A percentile compares a stretch with the other conserved stretches of the same genome.
These are phyloP conservation scores for Notothenia rossii DNA, from an alignment of 2,113 vertebrate genomes.

Conservation along the genomic window DNA sequence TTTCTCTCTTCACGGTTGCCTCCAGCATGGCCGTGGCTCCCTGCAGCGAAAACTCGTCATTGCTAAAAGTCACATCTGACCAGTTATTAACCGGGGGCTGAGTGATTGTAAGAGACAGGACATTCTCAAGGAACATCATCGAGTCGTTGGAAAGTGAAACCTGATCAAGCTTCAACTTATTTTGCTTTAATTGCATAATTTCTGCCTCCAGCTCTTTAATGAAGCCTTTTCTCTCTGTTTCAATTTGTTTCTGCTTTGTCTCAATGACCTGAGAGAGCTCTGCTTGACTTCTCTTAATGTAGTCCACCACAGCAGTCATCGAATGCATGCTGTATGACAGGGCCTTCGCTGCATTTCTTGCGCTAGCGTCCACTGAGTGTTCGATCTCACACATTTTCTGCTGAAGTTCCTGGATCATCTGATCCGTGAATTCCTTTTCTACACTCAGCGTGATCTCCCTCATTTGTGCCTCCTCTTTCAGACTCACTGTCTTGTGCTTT, in stretches of 20 bases:
- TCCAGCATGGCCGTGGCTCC: constrained; percentile 24
- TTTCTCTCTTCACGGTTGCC: constrained; percentile 39
- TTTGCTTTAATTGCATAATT: constrained; percentile 50
- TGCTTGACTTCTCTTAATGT: constrained; percentile 53
- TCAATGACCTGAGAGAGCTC: constrained; percentile 50
- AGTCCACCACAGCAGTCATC: constrained; percentile 42
- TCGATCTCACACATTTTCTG: constrained; percentile 48
- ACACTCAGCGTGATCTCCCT: constrained; percentile 8
- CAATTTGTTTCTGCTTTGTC: constrained; percentile 26
- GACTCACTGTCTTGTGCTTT: constrained; percentile 25
- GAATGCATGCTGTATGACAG: constrained; percentile 14
- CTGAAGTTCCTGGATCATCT: constrained; percentile 35
- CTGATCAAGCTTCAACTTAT: constrained; percentile 31
- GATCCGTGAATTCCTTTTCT: not conserved
- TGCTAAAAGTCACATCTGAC: constrained; percentile 23
- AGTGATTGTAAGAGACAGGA: not conserved
- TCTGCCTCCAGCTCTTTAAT: constrained; percentile 59
- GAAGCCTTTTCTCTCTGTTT: constrained; percentile 29
- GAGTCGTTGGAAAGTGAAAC: constrained; percentile 14
- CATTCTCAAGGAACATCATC: constrained; percentile 37
- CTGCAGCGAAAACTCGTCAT: not conserved
- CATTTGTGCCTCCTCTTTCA: constrained; percentile 51
- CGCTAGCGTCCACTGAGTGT: constrained; percentile 9
- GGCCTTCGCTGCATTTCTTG: constrained; percentile 13
- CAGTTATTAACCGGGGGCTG: constrained; percentile 40